These are phyloP conservation scores for Hymenopus coronatus DNA, from an alignment of 2,888 invertebrate genomes.

Conservation along the genomic window DNA sequence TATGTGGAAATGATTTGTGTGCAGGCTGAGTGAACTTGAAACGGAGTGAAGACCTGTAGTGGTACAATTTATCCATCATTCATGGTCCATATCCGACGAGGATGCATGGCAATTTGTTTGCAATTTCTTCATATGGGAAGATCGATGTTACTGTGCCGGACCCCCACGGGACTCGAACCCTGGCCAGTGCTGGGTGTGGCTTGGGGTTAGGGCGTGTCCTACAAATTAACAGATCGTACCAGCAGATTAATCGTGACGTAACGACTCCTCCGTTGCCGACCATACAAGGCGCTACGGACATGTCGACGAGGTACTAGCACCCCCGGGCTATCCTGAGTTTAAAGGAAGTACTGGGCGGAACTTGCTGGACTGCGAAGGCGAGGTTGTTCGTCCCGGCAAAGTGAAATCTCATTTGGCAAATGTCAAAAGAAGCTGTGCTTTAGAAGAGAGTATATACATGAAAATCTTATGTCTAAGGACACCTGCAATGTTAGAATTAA, in stretches of 20 bases:
- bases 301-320: background rate
- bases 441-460: too few relatives aligned
- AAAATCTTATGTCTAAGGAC: too few relatives aligned
- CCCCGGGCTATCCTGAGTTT: background rate
- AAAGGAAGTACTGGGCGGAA: background rate
- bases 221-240: background rate
- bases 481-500: too few relatives aligned
- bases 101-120: background rate
- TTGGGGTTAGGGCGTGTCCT: background rate
- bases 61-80: too few relatives aligned
- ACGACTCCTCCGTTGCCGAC: background rate
- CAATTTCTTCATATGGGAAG: background rate
- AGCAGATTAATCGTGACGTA: background rate
- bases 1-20: too few relatives aligned
- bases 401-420: background rate
- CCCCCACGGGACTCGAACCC: background rate
- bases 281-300: background rate
- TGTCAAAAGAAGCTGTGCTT: too few relatives aligned
- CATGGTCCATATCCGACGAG: too few relatives aligned
- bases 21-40: too few relatives aligned
- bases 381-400: background rate
- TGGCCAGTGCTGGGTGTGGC: background rate
- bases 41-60: too few relatives aligned
- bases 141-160: background rate
- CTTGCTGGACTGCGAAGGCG: background rate